phyloP scores from a whole-genome alignment of 2,797 vertebrate species.

The Myotis pilosus region DNA sequence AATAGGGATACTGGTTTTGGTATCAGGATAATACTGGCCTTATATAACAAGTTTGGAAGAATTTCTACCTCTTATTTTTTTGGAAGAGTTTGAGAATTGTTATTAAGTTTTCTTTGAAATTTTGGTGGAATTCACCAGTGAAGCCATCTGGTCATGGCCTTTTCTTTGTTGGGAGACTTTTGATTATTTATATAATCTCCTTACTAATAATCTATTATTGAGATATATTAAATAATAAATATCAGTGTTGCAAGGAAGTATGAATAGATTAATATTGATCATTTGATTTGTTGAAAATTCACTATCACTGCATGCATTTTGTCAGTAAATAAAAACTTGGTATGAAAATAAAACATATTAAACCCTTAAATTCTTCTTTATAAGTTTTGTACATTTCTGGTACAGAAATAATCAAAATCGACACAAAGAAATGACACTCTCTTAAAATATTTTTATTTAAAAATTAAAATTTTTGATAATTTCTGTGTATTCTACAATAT shows the following conservation, averaged over 20 bases:
- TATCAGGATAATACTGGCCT: no score
- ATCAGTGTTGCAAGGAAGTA: not conserved
- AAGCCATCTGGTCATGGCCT: no score
- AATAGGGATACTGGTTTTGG: no score
- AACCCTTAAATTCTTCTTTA: not conserved
- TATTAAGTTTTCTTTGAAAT: no score
- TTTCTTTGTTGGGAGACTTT: no score
- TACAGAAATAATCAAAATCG: slow-evolving; percentile 1
- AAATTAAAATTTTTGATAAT: not conserved
- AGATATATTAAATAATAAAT: not conserved
- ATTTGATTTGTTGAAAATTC: slow-evolving; percentile 9
- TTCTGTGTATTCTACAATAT: not conserved
- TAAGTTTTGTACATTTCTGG: not conserved
- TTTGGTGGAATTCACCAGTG: no score
- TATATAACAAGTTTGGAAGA: no score
- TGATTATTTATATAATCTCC: no score
- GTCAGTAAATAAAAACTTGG: slow-evolving; percentile 13
- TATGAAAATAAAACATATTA: slow-evolving; percentile 30
- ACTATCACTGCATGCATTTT: not conserved
- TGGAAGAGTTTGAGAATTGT: no score
- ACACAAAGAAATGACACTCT: not conserved
- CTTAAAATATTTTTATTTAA: not conserved
- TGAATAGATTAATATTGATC: not conserved
- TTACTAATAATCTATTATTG: not conserved
- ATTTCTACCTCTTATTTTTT: no score